Evolutionary conservation across 1,140 invertebrate species (phyloP).

Genomic region (Drosophila tsacasi): DNA sequence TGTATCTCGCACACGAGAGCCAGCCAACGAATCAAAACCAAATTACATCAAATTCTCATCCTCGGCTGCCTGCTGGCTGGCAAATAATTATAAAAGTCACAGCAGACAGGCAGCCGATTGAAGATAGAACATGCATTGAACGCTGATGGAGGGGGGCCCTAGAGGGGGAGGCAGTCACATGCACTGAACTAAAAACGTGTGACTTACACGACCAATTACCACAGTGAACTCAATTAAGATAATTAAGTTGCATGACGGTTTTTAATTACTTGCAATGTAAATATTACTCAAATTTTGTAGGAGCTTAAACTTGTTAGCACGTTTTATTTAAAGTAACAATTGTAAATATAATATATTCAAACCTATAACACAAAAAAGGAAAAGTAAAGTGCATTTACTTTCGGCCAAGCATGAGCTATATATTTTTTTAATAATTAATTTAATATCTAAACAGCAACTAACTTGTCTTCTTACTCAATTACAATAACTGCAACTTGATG

Average conservation of each 20-base stretch:
- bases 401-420: too few species aligned
- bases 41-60: conserved; percentile 78
- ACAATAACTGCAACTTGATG: too few species aligned
- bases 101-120: conserved; percentile 66
- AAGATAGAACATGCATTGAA: conserved; percentile 80
- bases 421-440: too few species aligned
- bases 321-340: background rate
- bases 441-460: too few species aligned
- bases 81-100: conserved; percentile 79
- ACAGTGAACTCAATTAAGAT: background rate
- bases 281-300: background rate
- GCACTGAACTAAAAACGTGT: conserved; percentile 20
- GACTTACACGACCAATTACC: background rate
- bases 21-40: conserved; percentile 59
- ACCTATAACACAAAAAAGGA: too few species aligned
- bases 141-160: conserved; percentile 3
- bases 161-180: background rate
- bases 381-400: too few species aligned
- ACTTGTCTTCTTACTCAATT: too few species aligned
- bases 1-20: conserved; percentile 70
- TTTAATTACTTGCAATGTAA: background rate
- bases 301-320: background rate
- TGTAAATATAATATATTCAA: background rate
- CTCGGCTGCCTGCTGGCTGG: conserved; percentile 47
- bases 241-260: background rate